phyloP scores from a whole-genome alignment of 1,140 invertebrate species.

The Saccostrea glomerata region DNA sequence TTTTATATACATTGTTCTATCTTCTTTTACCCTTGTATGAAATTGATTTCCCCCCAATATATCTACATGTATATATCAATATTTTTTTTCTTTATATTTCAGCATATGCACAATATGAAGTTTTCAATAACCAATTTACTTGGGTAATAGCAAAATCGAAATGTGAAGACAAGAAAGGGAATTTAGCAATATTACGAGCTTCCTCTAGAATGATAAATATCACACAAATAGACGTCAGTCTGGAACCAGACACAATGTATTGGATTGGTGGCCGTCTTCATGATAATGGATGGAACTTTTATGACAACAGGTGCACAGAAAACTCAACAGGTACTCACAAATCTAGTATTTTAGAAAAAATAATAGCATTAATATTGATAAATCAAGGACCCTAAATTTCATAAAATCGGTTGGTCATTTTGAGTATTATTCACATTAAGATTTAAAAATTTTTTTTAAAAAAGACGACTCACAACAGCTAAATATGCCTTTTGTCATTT shows the following conservation, averaged over 20 bases:
- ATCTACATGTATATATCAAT: no score
- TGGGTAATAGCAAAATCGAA: not conserved
- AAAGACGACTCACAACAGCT: no score
- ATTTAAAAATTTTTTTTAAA: no score
- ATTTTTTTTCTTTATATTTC: not conserved
- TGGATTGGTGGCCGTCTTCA: slow-evolving; percentile 2
- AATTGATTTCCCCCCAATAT: not conserved
- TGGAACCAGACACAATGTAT: not conserved
- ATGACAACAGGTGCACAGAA: not conserved
- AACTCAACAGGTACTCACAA: not conserved
- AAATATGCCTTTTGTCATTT: no score
- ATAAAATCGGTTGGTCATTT: no score
- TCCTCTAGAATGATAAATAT: not conserved
- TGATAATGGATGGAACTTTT: slow-evolving; percentile 1
- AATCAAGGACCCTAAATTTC: no score
- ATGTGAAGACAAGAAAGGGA: not conserved
- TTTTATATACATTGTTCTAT: not conserved
- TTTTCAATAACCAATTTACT: not conserved
- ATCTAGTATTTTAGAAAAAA: no score
- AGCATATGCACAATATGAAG: not conserved
- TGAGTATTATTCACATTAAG: no score
- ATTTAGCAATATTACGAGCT: not conserved
- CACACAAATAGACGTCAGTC: not conserved
- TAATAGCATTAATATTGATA: no score
- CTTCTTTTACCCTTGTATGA: not conserved